These are phyloP conservation scores for Lamellibrachia satsuma DNA, from an alignment of 2,888 invertebrate species.

Conservation along the genomic window DNA sequence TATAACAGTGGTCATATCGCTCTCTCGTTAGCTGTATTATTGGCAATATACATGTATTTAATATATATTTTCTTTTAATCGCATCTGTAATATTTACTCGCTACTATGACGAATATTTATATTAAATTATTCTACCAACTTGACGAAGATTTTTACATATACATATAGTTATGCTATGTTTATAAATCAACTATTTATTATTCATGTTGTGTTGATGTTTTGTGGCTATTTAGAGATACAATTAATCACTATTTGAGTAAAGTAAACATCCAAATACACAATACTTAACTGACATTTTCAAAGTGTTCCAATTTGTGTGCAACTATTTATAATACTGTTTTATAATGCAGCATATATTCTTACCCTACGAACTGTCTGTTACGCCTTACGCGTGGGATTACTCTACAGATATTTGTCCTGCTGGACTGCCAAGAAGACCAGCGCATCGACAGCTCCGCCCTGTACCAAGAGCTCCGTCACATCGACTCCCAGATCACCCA, in stretches of 20 bases:
- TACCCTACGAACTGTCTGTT: neutral
- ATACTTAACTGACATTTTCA: neutral
- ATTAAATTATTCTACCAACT: no score
- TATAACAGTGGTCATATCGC: no score
- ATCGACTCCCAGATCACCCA: neutral
- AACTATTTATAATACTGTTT: neutral
- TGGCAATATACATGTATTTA: no score
- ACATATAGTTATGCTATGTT: no score
- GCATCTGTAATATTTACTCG: no score
- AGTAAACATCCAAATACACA: neutral
- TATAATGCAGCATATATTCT: no score
- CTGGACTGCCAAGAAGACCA: neutral
- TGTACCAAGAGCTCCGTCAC: neutral
- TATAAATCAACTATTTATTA: neutral
- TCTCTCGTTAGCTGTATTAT: no score
- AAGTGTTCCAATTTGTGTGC: neutral
- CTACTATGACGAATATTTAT: no score
- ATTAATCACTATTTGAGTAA: neutral
- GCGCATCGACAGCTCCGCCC: neutral
- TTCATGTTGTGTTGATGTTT: neutral
- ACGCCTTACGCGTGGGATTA: neutral
- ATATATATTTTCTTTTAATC: no score
- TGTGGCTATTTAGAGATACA: neutral
- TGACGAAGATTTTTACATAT: no score
- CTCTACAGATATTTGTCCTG: conserved; percentile 1